A percentile compares a stretch with the other conserved stretches of the same genome.
These are phyloP conservation scores for Oophaga sylvatica DNA, from an alignment of 2,797 vertebrate genomes.

Conservation along the genomic window DNA sequence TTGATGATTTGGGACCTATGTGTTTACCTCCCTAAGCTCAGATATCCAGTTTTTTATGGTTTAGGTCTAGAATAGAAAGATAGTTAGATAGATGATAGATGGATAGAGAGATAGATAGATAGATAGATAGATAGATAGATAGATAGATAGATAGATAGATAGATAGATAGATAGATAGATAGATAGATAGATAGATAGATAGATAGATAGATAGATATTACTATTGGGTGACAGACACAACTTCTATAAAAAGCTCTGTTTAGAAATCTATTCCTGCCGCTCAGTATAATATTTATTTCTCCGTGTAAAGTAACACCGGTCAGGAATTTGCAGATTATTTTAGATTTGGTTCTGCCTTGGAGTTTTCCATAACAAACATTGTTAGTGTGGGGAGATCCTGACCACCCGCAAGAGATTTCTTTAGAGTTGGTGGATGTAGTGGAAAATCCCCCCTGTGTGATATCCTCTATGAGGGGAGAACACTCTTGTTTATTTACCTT, in stretches of 20 bases:
- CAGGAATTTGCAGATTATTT: slow-evolving; percentile 40
- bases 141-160: slow-evolving; percentile 8
- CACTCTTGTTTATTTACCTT: slow-evolving; percentile 27
- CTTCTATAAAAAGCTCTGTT: not conserved
- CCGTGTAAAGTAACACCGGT: slow-evolving; percentile 13
- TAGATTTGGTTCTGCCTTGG: slow-evolving; percentile 37
- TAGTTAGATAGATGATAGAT: not conserved
- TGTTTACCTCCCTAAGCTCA: too few relatives aligned
- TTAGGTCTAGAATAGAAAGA: too few relatives aligned
- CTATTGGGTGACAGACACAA: not conserved
- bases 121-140: slow-evolving; percentile 31
- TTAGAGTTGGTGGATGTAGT: not conserved
- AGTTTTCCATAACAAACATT: slow-evolving; percentile 56
- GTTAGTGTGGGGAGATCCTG: slow-evolving; percentile 4
- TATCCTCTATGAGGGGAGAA: too few relatives aligned
- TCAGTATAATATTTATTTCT: slow-evolving; percentile 11
- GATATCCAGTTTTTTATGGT: too few relatives aligned
- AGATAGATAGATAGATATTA: not conserved
- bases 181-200: slow-evolving; percentile 23
- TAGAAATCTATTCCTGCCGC: slow-evolving; percentile 20
- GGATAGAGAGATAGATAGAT: not conserved
- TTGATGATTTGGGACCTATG: too few relatives aligned
- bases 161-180: not conserved
- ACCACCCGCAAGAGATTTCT: slow-evolving; percentile 5
- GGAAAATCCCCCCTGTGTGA: slow-evolving; percentile 1